A percentile compares a stretch with the other conserved stretches of the same genome.
phyloP scores from a whole-genome alignment of 2,797 vertebrate species.

The Syngnathus rostellatus region DNA sequence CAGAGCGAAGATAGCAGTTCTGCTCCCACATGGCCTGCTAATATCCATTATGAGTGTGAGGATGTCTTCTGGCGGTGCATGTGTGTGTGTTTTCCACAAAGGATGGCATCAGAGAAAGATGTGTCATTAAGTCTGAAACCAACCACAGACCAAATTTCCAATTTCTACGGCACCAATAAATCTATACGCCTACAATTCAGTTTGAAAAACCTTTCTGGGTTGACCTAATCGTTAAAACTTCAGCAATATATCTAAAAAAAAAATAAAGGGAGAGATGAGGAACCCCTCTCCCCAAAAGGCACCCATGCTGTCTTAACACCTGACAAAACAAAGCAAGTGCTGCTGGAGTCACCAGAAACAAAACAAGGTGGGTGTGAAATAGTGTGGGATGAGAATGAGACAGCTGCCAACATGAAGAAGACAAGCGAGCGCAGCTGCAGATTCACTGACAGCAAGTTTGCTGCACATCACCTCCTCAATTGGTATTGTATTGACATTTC shows the following conservation, averaged over 20 bases:
- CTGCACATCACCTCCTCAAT: background rate
- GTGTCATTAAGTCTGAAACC: background rate
- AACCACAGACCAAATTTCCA: background rate
- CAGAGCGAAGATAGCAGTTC: slow-evolving; percentile 36
- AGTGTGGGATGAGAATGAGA: background rate
- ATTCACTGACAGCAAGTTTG: background rate
- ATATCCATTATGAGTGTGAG: slow-evolving; percentile 6
- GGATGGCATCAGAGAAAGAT: slow-evolving; percentile 12
- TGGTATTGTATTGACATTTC: background rate
- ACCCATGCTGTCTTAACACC: slow-evolving; percentile 1
- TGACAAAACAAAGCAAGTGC: slow-evolving; percentile 4
- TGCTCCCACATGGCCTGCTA: slow-evolving; percentile 24
- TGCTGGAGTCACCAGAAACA: slow-evolving; percentile 1
- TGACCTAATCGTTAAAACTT: background rate
- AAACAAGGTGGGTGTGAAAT: slow-evolving; percentile 6
- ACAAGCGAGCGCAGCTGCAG: background rate
- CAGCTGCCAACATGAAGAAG: slow-evolving; percentile 2
- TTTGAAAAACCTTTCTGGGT: background rate
- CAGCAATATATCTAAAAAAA: background rate
- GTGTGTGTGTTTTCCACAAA: slow-evolving; percentile 1
- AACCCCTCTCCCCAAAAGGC: background rate
- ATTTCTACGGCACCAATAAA: background rate
- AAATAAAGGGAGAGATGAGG: background rate
- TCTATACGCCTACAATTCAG: background rate
- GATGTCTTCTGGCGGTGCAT: slow-evolving; percentile 21